Evolutionary conservation across 2,797 vertebrate genomes (phyloP).

Genomic region (Myotis vivesi): DNA sequence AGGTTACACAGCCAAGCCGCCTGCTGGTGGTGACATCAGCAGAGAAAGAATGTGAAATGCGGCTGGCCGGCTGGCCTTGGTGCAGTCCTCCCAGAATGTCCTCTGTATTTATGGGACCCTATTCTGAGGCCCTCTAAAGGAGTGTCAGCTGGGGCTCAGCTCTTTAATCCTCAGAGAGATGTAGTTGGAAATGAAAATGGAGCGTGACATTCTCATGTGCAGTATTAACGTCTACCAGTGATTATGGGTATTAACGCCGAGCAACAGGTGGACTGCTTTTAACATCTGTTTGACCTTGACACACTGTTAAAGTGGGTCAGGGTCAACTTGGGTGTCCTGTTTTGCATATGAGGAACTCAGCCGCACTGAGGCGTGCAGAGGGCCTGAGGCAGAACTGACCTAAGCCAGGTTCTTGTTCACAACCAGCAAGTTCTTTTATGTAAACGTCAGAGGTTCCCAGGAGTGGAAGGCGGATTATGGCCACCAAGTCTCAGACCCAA

Average conservation of each 20-base stretch:
- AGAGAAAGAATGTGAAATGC: not conserved
- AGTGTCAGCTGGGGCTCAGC: constrained; percentile 48
- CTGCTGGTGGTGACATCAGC: not conserved
- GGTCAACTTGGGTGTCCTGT: not conserved
- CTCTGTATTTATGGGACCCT: constrained; percentile 16
- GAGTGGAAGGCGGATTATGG: not conserved
- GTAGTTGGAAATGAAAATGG: not conserved
- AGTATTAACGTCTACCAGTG: not conserved
- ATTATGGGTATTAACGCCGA: not conserved
- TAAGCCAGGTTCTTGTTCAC: not conserved
- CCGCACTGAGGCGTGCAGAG: not conserved
- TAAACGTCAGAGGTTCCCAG: not conserved
- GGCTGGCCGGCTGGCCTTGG: not conserved
- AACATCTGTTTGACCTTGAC: not conserved
- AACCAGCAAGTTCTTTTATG: not conserved
- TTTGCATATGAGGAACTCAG: not conserved
- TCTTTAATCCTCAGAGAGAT: not conserved
- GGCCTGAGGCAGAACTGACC: not conserved
- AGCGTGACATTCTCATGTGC: not conserved
- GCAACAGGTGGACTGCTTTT: not conserved
- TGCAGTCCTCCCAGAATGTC: constrained; percentile 6
- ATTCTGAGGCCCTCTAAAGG: constrained; percentile 44
- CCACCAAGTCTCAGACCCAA: not conserved
- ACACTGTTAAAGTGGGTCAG: not conserved
- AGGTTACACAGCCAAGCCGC: not conserved